phyloP scores from a whole-genome alignment of 2,888 invertebrate genomes.

The Quadriops clusia region DNA sequence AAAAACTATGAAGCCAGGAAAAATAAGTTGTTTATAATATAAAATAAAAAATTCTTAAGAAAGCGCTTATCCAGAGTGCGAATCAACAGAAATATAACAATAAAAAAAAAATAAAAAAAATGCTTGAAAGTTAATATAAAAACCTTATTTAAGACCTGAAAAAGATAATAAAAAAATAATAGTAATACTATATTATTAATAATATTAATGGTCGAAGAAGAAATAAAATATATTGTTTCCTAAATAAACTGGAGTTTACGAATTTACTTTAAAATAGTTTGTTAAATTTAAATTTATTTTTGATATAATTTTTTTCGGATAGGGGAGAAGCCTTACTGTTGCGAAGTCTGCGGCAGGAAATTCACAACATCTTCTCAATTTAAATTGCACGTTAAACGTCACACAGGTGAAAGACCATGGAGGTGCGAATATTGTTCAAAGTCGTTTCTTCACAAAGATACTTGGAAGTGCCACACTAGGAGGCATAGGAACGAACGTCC shows the following conservation, averaged over 20 bases:
- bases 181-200: too few relatives aligned
- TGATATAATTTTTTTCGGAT: slow-evolving; percentile 9
- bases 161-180: too few relatives aligned
- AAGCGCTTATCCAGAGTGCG: too few relatives aligned
- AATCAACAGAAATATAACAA: too few relatives aligned
- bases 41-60: too few relatives aligned
- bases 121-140: too few relatives aligned
- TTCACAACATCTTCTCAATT: slow-evolving; percentile 67
- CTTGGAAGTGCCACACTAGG: slow-evolving; percentile 53
- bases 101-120: slow-evolving; percentile 2
- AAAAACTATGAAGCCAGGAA: too few relatives aligned
- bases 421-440: slow-evolving; percentile 47
- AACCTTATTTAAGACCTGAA: too few relatives aligned
- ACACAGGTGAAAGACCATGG: slow-evolving; percentile 48
- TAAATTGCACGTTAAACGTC: slow-evolving; percentile 52
- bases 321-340: slow-evolving; percentile 66
- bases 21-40: too few relatives aligned
- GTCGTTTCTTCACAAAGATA: slow-evolving; percentile 47
- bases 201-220: too few relatives aligned
- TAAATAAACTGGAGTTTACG: too few relatives aligned
- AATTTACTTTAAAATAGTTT: background rate
- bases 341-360: slow-evolving; percentile 50
- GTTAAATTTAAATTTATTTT: background rate
- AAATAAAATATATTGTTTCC: too few relatives aligned
- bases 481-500: slow-evolving; percentile 54